phyloP scores from a whole-genome alignment of 2,113 vertebrate genomes.

The Alectura lathami region DNA sequence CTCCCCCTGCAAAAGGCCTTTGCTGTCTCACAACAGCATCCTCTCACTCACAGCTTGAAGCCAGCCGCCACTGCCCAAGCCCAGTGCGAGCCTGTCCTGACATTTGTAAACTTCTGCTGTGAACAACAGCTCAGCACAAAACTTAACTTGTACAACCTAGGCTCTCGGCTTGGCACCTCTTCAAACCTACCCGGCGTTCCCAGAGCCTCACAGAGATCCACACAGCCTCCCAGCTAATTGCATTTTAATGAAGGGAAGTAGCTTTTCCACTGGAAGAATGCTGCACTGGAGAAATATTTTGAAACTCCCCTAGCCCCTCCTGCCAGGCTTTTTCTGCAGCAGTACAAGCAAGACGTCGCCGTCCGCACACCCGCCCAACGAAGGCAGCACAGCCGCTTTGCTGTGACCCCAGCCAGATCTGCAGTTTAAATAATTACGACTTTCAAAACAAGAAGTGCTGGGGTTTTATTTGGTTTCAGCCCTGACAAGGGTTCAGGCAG shows the following conservation, averaged over 20 bases:
- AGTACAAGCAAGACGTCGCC: rapidly evolving
- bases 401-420: neutral
- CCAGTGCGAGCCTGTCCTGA: neutral
- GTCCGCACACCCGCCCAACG: rapidly evolving
- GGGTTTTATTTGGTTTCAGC: neutral
- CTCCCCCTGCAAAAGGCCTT: neutral
- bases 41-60: neutral
- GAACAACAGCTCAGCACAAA: neutral
- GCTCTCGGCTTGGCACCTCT: neutral
- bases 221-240: conserved; percentile 17
- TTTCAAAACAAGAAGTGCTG: rapidly evolving
- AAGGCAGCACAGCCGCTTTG: neutral
- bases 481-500: neutral
- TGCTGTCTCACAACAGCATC: neutral
- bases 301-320: neutral
- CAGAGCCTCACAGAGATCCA: conserved; percentile 27
- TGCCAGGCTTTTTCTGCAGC: neutral
- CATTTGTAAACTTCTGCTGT: neutral
- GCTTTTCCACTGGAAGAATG: conserved; percentile 19
- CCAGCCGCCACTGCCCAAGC: neutral
- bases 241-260: conserved; percentile 56
- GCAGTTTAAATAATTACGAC: neutral
- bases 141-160: neutral
- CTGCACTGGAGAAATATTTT: neutral
- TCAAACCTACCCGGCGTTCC: neutral